Percentiles rank a stretch among this genome's conserved stretches.
These are phyloP conservation scores for Coptodon bakossiorum DNA, from an alignment of 2,113 vertebrate species.

Conservation along the genomic window DNA sequence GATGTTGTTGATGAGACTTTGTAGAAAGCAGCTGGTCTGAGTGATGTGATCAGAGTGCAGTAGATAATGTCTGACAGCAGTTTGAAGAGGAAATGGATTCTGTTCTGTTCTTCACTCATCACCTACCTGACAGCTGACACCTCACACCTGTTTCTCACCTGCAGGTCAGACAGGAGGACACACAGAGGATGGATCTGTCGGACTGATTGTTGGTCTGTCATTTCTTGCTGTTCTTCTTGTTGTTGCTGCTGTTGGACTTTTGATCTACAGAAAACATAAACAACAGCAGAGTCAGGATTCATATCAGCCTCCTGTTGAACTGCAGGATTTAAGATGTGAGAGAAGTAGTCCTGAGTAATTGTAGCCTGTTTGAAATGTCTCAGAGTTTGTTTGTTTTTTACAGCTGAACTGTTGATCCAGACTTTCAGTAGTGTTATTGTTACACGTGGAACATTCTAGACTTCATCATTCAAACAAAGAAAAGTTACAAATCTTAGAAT, in stretches of 20 bases:
- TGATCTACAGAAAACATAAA: no score
- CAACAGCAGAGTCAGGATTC: rapidly evolving
- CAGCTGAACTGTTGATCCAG: rapidly evolving
- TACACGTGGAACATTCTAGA: rapidly evolving
- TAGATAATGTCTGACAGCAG: no score
- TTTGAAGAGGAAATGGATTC: not conserved
- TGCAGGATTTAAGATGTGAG: no score
- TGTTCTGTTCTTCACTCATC: not conserved
- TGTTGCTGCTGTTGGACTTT: no score
- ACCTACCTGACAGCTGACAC: not conserved
- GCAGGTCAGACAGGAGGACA: rapidly evolving
- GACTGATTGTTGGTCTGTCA: rapidly evolving
- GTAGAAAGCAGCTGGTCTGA: no score
- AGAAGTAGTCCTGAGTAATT: no score
- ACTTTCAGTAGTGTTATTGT: rapidly evolving
- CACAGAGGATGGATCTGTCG: rapidly evolving
- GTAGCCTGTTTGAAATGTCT: rapidly evolving
- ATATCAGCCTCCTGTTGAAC: rapidly evolving
- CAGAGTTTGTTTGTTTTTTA: not conserved
- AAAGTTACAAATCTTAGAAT: rapidly evolving
- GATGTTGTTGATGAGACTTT: no score
- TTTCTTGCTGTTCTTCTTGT: rapidly evolving
- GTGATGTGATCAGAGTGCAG: no score
- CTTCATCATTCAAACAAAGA: rapidly evolving
- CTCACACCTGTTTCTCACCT: not conserved